These are phyloP conservation scores for Gobio gobio DNA, from an alignment of 2,113 vertebrate genomes.

Conservation along the genomic window DNA sequence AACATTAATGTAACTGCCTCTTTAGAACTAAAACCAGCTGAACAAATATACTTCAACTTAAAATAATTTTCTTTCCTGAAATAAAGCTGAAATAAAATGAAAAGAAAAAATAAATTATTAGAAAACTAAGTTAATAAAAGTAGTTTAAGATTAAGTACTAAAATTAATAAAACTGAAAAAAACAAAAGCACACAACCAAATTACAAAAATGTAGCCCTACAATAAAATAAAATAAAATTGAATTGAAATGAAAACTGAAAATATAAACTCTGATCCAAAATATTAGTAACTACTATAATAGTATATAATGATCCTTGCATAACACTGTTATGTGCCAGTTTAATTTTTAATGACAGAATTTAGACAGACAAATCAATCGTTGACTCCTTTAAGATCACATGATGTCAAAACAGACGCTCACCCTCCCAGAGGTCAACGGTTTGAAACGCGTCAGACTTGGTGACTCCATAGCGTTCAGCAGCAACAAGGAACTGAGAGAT, in stretches of 20 bases:
- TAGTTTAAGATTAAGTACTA: too few species aligned
- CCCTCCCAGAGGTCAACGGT: constrained; percentile 95
- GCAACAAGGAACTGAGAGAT: constrained; percentile 92
- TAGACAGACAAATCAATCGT: not conserved
- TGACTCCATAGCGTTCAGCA: constrained; percentile 86
- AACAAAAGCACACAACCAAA: too few species aligned
- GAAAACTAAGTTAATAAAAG: too few species aligned
- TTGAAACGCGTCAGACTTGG: constrained; percentile 93
- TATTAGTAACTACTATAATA: not conserved
- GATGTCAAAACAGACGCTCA: constrained; percentile 58
- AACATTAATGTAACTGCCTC: not conserved
- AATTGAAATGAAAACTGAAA: not conserved
- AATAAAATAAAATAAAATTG: too few species aligned
- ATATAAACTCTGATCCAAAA: not conserved
- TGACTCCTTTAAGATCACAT: not conserved
- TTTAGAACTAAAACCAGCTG: too few species aligned
- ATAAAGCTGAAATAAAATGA: too few species aligned
- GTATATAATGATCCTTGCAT: not conserved
- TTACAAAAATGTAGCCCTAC: too few species aligned
- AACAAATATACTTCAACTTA: too few species aligned
- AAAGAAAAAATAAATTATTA: too few species aligned
- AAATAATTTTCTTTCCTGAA: too few species aligned
- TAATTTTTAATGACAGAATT: not conserved
- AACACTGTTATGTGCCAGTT: not conserved
- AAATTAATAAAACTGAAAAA: too few species aligned